Percentiles rank a stretch among this genome's conserved stretches.
Conservation (phyloP, 2,797 vertebrate genomes). For the Sebastes nivosus region DNA sequence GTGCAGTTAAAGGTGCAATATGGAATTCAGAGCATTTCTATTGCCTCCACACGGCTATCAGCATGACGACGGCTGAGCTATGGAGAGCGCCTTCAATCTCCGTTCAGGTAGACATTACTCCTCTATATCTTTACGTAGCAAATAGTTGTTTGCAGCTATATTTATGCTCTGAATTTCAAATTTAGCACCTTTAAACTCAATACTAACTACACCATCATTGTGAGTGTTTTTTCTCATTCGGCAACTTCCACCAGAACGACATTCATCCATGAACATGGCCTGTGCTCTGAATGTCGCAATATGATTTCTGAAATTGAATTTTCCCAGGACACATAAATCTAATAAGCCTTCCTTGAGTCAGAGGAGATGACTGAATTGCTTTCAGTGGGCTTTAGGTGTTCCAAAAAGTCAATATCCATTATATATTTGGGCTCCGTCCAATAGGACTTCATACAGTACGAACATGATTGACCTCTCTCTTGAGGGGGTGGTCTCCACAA, state of each 20-base stretch:
- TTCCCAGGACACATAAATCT: slow-evolving; percentile 43
- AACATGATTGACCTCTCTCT: neutral
- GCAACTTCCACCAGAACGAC: slow-evolving; percentile 9
- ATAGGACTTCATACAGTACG: neutral
- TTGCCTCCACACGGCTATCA: neutral
- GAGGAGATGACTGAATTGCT: slow-evolving; percentile 36
- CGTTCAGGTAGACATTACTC: neutral
- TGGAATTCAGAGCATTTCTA: neutral
- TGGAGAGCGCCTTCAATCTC: neutral
- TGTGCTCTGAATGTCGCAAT: slow-evolving; percentile 26
- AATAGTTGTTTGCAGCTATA: neutral
- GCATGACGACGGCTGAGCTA: neutral
- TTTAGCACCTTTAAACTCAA: neutral
- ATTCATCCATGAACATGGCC: slow-evolving; percentile 25
- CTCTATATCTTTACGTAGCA: neutral
- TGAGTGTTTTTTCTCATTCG: slow-evolving; percentile 11
- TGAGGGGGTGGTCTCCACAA: too few species aligned
- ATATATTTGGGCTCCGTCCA: slow-evolving; percentile 7
- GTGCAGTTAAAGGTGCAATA: neutral
- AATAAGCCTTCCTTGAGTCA: slow-evolving; percentile 43
- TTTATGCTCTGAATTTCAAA: neutral
- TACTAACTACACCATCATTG: neutral
- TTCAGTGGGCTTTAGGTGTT: slow-evolving; percentile 39
- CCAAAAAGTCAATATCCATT: slow-evolving; percentile 38
- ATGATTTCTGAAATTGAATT: slow-evolving; percentile 56